Base-by-base conservation (phyloP, 2,797 vertebrate genomes). In the Muraenolepis orangiensis region DNA sequence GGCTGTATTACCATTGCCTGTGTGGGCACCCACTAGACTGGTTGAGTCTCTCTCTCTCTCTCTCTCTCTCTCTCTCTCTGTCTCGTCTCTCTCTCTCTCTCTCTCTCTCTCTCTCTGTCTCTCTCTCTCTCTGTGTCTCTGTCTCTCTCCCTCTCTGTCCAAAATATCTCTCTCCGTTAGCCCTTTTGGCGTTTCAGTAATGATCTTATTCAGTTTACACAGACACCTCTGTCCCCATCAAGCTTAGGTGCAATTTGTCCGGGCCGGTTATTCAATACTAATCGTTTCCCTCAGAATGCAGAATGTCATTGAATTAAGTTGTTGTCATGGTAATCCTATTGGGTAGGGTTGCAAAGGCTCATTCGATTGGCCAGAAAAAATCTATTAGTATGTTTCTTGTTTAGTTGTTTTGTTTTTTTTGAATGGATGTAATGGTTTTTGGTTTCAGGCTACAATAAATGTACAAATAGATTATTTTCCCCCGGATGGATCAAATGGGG, bases 171-270 rank as follows among this genome's bases (percentile, higher is more conserved):
- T 30, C 70, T 51, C 71, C 3, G 42, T 30, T 29, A 34, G 38
- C 71, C 13, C 20, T 34, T 34, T 82, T 91, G 91, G 86, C 87
- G 90, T 92, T 93, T 91, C 87, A 88, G 85, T 91, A 92, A 92
- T 90, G 87, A 92, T 88, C 89, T 91, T 90, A 90, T 86, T 88
- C 82, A 85, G 84, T 88, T 81, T 76, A 69, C 23, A 14, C 82
- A 29, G 79, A 78, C 81, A 83, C 38, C 40, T 77, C 76, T 80
- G 83, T 84, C 84, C 84, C 84, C 84, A n/a, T 85, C 80, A 71
- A 79, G 78, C 81, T 14, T 38, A 83, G 82, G 80, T 73, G 71
- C 38, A 69, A 80, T 73, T n/a, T 74, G 77, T 87, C 86, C 81
- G 61, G 73, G 72, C 83, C 79, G 13, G 75, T 86, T 85, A 78